Base-by-base conservation (phyloP, 1,140 invertebrate species). In the Tetraneura akinire region DNA sequence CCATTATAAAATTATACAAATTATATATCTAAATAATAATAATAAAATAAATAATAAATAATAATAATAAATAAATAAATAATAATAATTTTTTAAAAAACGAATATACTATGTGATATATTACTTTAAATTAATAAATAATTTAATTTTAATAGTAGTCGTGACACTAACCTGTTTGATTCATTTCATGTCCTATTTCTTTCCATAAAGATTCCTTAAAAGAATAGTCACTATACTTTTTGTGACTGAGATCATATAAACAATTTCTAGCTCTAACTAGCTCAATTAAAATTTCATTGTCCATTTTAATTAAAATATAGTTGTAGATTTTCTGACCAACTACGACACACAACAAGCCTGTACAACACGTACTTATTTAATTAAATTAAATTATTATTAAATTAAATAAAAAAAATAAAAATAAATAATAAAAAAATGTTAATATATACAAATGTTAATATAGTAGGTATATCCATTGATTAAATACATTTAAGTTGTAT, bases 291-390 rank as follows among this genome's bases (percentile, higher is more conserved):
- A 45, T 45, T 70, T 42, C 66, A 49, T 70, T 70, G 18, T 70
- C 37, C 66, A 70, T 74, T 74, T 55, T n/a, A 55, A 80, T 53
- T 53, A 60, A n/a, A 60, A 29, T 8, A 60, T 60, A 60, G 23
- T 29, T 60, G 21, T 60, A 60, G 55, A 60, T 8, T 60, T 60
- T 23, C 23, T 16, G 3, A 29, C 26, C 23, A 29, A 60, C 23
- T 29, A 60, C 49, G 2, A 16, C 16, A 53, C 16, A 53, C 49
- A 53, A 53, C 49, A 53, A 53, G 49, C 13, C 13, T 53, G 49
- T 53, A 53, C 49, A 53, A 53, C n/a, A n/a, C n/a, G n/a, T n/a
- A n/a, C n/a, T n/a, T n/a, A n/a, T n/a, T n/a, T n/a, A n/a, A n/a
- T n/a, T n/a, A n/a, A n/a, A n/a, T n/a, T n/a, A n/a, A n/a, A n/a